Evolutionary conservation across 1,140 invertebrate genomes (phyloP).

Genomic region (Pectinophora gossypiella): DNA sequence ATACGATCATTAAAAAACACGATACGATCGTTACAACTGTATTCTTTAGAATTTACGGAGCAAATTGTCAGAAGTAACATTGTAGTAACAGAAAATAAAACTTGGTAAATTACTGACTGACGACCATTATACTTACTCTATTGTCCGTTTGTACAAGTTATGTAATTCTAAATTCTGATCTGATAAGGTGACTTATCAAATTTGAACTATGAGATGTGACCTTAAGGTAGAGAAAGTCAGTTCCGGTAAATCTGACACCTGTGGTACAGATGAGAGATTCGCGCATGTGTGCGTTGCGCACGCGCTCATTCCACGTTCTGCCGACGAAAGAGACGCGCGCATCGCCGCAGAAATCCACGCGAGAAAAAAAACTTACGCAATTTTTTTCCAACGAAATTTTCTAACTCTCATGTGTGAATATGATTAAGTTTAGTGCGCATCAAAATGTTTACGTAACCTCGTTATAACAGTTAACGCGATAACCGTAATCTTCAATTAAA

Average conservation of each 20-base stretch:
- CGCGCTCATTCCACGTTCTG: conserved; percentile 42
- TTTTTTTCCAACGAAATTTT: background rate
- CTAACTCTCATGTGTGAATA: background rate
- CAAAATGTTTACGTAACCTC: background rate
- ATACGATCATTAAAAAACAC: too few species aligned
- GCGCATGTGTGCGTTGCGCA: conserved; percentile 30
- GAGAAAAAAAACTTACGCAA: background rate
- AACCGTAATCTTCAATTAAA: background rate
- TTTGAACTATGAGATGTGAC: conserved; percentile 26
- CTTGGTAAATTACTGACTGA: too few species aligned
- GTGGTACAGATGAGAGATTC: conserved; percentile 39
- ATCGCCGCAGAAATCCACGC: conserved; percentile 21
- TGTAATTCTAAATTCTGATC: too few species aligned
- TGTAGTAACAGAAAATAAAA: too few species aligned
- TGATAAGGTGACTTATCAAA: conserved; percentile 25
- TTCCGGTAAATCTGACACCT: conserved; percentile 64
- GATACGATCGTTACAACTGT: too few species aligned
- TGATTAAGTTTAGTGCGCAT: background rate
- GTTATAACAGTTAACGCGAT: background rate
- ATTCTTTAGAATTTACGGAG: too few species aligned
- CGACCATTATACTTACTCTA: too few species aligned
- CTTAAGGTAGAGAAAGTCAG: conserved; percentile 57
- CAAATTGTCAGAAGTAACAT: too few species aligned
- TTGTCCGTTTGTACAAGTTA: too few species aligned
- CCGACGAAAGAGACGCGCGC: conserved; percentile 44